Percentiles rank a stretch among this genome's conserved stretches.
These are phyloP conservation scores for Bimastos eiseni DNA, from an alignment of 2,888 invertebrate species.

Conservation along the genomic window DNA sequence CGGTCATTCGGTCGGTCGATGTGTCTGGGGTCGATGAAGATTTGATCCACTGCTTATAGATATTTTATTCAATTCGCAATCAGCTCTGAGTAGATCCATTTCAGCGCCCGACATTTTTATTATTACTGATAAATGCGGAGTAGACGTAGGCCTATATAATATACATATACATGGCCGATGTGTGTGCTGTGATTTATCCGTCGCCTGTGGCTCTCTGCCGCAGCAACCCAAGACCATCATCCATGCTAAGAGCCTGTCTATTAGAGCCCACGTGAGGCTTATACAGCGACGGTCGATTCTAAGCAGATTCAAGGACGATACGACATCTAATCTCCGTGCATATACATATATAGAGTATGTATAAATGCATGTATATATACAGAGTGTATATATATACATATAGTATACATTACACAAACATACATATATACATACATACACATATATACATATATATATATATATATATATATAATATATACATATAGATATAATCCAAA, in stretches of 20 bases:
- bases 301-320: neutral
- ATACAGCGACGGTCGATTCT: neutral
- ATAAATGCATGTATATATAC: no score
- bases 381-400: no score
- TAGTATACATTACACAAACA: no score
- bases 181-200: neutral
- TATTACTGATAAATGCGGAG: neutral
- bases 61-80: neutral
- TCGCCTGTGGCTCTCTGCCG: neutral
- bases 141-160: no score
- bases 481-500: no score
- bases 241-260: neutral
- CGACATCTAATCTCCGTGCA: neutral
- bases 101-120: neutral
- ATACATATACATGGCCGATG: neutral
- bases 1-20: neutral
- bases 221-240: neutral
- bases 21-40: neutral
- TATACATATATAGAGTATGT: no score
- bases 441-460: no score
- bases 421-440: no score
- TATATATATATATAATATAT: no score
- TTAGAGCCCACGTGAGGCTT: neutral
- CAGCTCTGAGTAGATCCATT: neutral
- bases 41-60: slow-evolving; percentile 2